phyloP scores from a whole-genome alignment of 2,797 vertebrate species.

The Buphagus erythrorhynchus region DNA sequence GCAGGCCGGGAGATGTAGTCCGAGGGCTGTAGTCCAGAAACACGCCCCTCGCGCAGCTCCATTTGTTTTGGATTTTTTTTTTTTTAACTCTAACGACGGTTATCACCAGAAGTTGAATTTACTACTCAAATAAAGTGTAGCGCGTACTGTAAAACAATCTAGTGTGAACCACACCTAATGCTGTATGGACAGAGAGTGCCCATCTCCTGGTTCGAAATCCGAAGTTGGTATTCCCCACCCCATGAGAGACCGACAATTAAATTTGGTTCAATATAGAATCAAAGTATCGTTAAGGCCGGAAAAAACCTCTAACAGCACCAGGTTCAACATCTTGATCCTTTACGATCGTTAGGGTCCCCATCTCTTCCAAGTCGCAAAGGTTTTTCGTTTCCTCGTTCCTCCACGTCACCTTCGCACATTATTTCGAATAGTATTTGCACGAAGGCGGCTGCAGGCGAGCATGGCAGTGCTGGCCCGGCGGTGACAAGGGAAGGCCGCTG shows the following conservation, averaged over 20 bases:
- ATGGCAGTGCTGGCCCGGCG: background rate
- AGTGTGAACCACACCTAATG: fast-evolving
- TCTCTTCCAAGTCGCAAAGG: fast-evolving
- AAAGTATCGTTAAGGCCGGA: background rate
- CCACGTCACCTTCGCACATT: background rate
- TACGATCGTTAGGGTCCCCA: too few relatives aligned
- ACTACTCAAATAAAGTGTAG: background rate
- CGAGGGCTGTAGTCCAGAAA: background rate
- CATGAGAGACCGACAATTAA: fast-evolving
- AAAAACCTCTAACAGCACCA: background rate
- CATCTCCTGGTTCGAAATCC: fast-evolving
- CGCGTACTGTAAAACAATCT: background rate
- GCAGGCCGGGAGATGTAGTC: background rate
- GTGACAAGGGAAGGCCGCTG: background rate
- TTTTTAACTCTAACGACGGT: fast-evolving
- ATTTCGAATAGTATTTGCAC: background rate
- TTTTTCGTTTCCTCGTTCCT: background rate
- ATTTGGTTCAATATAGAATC: background rate
- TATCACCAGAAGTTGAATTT: background rate
- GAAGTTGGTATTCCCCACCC: fast-evolving
- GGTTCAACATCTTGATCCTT: too few relatives aligned
- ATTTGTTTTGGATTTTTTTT: background rate
- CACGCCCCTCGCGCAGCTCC: fast-evolving
- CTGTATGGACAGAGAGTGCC: fast-evolving
- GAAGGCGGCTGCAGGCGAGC: background rate